phyloP scores from a whole-genome alignment of 2,797 vertebrate genomes.

The Florisuga fusca region DNA sequence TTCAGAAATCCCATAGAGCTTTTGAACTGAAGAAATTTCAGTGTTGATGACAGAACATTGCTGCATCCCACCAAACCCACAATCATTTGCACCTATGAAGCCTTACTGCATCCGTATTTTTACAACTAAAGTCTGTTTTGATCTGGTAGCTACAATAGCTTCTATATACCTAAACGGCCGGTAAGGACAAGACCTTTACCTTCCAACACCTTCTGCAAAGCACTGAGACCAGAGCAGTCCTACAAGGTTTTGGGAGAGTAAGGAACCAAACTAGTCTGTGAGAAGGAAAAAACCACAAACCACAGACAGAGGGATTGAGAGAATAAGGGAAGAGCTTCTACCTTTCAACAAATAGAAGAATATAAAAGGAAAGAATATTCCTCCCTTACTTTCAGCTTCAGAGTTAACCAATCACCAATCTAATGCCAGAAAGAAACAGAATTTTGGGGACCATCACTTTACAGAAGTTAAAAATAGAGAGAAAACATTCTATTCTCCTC shows the following conservation, averaged over 20 bases:
- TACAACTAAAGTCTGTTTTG: slow-evolving; percentile 3
- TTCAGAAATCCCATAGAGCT: not conserved
- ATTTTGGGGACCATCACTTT: not conserved
- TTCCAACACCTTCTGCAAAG: not conserved
- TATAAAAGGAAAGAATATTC: not conserved
- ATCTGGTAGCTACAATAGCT: not conserved
- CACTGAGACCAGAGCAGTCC: not conserved
- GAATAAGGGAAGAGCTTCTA: not conserved
- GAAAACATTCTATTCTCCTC: not conserved
- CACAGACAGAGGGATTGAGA: not conserved
- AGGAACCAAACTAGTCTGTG: not conserved
- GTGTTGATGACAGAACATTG: not conserved
- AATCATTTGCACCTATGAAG: slow-evolving; percentile 24
- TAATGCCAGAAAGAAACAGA: not conserved
- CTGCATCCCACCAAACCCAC: slow-evolving; percentile 31
- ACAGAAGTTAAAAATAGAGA: not conserved
- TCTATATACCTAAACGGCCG: not conserved
- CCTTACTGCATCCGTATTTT: not conserved
- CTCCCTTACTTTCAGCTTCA: not conserved
- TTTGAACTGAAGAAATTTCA: slow-evolving; percentile 38
- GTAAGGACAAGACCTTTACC: slow-evolving; percentile 14
- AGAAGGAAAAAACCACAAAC: not conserved
- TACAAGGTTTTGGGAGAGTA: not conserved
- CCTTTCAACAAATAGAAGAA: not conserved
- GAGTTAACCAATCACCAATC: not conserved